A percentile compares a stretch with the other conserved stretches of the same genome.
phyloP scores from a whole-genome alignment of 2,113 vertebrate species.

The Blennius ocellaris region DNA sequence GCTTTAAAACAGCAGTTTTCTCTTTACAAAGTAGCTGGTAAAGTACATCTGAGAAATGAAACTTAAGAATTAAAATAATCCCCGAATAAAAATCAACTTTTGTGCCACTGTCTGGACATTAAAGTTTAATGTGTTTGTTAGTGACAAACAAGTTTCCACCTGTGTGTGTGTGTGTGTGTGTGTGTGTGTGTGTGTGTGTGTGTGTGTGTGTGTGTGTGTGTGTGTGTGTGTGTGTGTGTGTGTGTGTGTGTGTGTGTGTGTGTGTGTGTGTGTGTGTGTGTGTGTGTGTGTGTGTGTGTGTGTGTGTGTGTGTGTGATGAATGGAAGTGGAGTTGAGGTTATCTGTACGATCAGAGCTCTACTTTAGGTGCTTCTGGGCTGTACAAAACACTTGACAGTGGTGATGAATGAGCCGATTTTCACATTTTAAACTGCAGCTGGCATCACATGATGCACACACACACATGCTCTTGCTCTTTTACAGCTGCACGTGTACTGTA shows the following conservation, averaged over 20 bases:
- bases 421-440: slow-evolving; percentile 47
- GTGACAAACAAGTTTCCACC: no score
- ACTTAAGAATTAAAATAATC: no score
- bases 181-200: slow-evolving; percentile 22
- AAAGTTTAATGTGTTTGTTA: no score
- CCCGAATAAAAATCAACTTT: no score
- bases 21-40: no score
- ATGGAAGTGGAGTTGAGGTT: slow-evolving; percentile 60
- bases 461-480: not conserved
- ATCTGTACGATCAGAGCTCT: slow-evolving; percentile 58
- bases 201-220: no score
- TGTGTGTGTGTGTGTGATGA: slow-evolving; percentile 29
- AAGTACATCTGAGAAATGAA: no score
- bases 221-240: not conserved
- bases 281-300: slow-evolving; percentile 4
- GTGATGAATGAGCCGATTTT: slow-evolving; percentile 70
- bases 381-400: slow-evolving; percentile 60
- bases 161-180: slow-evolving; percentile 22
- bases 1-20: no score
- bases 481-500: not conserved
- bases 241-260: slow-evolving; percentile 1
- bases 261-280: not conserved
- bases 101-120: no score
- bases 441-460: slow-evolving; percentile 9
- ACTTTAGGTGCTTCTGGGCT: slow-evolving; percentile 62